Evolutionary conservation across 2,113 vertebrate species (phyloP), one percentile per base, ranked within the genome.

Genomic region (Cheilinus undulatus): DNA sequence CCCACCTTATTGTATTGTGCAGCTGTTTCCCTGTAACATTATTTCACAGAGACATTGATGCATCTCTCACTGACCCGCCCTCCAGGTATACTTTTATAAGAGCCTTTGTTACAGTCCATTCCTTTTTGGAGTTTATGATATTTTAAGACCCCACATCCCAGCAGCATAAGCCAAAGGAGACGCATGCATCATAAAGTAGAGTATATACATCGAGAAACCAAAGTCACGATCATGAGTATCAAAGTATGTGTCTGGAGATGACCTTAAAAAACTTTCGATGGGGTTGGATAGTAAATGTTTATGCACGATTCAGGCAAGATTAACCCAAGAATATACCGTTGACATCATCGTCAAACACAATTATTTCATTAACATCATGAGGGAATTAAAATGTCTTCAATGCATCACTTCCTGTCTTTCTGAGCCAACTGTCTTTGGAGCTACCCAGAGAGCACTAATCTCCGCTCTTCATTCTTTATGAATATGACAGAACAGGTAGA

Each of bases 401-500:
- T 62, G 46, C 46, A 50, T 64, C 51, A 61, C 32, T 50, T 70
- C 10, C 22, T 19, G 36, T 19, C 38, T 68, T 68, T 79, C 23
- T 52, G 26, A 56, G 48, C 12, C 30, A 62, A 45, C 49, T 60
- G 27, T 34, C 9, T 61, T 52, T 48, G 17, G 36, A 67, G 60
- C 30, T 15, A 12, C 24, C n/a, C 22, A 38, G 64, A 71, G 57
- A 28, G 52, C 23, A 42, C n/a, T 66, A 61, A 83, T 64, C 81
- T 65, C 42, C 19, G 11, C 26, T 69, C 58, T 36, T 24, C 45
- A 54, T 75, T 63, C 60, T 76, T 76, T 45, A 71, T 77, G 69
- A 60, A 63, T 73, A 70, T 76, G 76, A 80, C 67, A 77, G 82
- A 38, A 30, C 50, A 82, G 84, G 82, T 83, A 80, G 82, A 71